Base-by-base conservation (phyloP, 2,888 invertebrate genomes). In the Tiphia femorata region DNA sequence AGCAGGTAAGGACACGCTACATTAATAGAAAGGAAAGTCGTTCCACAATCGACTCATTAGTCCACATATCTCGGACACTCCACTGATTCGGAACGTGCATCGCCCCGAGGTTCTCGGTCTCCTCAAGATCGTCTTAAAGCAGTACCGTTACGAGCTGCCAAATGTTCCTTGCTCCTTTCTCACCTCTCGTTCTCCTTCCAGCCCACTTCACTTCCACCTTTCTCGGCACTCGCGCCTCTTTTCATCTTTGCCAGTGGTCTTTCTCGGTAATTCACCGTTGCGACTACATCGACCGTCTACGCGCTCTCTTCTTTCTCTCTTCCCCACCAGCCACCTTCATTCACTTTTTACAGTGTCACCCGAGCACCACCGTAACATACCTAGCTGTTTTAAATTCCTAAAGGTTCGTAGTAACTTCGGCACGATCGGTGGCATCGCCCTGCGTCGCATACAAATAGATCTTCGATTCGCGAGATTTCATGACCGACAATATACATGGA, bases 1-100 rank as follows among this genome's bases (percentile, higher is more conserved):
- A n/a, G n/a, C n/a, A n/a, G n/a, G n/a, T n/a, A 10, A 25, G 30
- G 43, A 55, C 40, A 43, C 41, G 54, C 40, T 41, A 29, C 48
- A 40, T 44, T 44, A 38, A 58, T 60, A 43, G 59, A 52, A 40
- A 58, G 49, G 52, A 60, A 60, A 60, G 59, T 60, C 40, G 59
- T 48, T 58, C 52, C 35, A 58, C 57, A 58, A 52, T 52, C 50
- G 49, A 47, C 42, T 49, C 58, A 47, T 58, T 56, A 58, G 21
- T 58, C 44, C 30, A 38, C 25, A 47, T 49, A 54, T 58, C 25
- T 20, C 35, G 38, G 25, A n/a, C n/a, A n/a, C n/a, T 17, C 41
- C 33, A 33, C 7, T 37, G 44, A 19, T 21, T 21, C 43, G 23
- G 64, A 64, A 64, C 62, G 68, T 67, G 62, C 59, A 67, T 58